Base-by-base conservation (phyloP, 2,113 vertebrate species). In the Galbula dea region DNA sequence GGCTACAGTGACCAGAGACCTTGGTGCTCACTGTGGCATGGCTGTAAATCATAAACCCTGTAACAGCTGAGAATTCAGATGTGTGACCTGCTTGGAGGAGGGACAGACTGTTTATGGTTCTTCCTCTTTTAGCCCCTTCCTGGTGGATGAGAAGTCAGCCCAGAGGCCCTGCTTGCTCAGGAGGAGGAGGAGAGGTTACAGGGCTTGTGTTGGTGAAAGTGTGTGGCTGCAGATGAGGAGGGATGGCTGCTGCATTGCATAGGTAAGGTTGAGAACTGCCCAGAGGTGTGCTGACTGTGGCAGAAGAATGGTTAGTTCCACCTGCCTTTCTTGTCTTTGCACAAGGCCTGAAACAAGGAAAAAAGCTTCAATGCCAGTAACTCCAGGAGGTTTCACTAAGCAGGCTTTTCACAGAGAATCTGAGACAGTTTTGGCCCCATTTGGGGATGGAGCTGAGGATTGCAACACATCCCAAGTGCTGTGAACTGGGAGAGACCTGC, bases 41-140 rank as follows among this genome's bases (percentile, higher is more conserved):
- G 52, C 68, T 86, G 76, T 95, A 94, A 88, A 91, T 95, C 91
- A 86, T 88, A 84, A 95, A 88, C 77, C 55, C 22, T 7, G 6
- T 29, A 82, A 94, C 72, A 95, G 87, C 86, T 94, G 89, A 88
- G 74, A 88, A 96, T 92, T 86, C 81, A 91, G 30, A 62, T 74
- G 51, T 20, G 32, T 0, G 17, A 86, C 92, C 78, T 94, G 83
- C 90, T 88, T 93, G 89, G 85, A 83, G 89, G 85, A 83, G 96
- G 87, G 91, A 65, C 92, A 68, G n/a, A 84, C 71, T 72, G 68
- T n/a, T n/a, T 83, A 48, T 83, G 54, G n/a, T 51, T 77, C 36
- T 89, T 89, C 43, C 43, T 79, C 30, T 88, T 74, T 86, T 46
- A 76, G 77, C 71, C 76, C 65, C 61, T 84, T 96, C 34, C 76